A percentile compares a stretch with the other conserved stretches of the same genome.
These are phyloP conservation scores for Aotus griseimembra DNA, from an alignment of 2,797 vertebrate species.

Conservation along the genomic window DNA sequence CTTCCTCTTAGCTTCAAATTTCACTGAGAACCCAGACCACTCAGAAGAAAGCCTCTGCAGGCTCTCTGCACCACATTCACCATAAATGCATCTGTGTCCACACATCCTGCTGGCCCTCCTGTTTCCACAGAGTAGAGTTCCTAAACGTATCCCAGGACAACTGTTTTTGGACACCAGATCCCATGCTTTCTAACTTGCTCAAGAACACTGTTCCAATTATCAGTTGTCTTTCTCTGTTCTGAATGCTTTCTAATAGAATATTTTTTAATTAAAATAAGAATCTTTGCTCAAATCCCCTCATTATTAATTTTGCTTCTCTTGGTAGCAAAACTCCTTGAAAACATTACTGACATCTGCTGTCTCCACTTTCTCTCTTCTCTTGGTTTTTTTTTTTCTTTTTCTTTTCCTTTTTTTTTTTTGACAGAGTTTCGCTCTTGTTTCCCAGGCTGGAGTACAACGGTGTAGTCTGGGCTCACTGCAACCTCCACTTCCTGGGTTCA, in stretches of 20 bases:
- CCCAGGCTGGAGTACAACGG: no score
- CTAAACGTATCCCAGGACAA: neutral
- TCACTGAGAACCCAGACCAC: neutral
- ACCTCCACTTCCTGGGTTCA: neutral
- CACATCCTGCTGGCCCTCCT: neutral
- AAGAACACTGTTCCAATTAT: neutral
- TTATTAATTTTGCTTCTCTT: neutral
- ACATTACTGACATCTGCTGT: no score
- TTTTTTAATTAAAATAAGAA: neutral
- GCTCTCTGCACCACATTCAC: neutral
- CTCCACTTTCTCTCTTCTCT: neutral
- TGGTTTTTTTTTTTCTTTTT: neutral
- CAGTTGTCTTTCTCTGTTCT: neutral
- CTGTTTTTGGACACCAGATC: neutral
- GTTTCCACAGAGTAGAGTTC: no score
- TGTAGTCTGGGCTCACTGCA: accelerated
- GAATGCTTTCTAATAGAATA: neutral
- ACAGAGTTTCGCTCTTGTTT: no score
- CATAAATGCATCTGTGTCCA: no score
- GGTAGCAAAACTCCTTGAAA: neutral
- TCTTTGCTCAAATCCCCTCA: neutral
- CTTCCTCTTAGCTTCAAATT: neutral
- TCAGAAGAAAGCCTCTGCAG: neutral
- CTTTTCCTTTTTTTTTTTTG: accelerated
- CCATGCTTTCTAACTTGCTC: neutral